These are phyloP conservation scores for Phasia obesa DNA, from an alignment of 2,888 invertebrate species.

Conservation along the genomic window DNA sequence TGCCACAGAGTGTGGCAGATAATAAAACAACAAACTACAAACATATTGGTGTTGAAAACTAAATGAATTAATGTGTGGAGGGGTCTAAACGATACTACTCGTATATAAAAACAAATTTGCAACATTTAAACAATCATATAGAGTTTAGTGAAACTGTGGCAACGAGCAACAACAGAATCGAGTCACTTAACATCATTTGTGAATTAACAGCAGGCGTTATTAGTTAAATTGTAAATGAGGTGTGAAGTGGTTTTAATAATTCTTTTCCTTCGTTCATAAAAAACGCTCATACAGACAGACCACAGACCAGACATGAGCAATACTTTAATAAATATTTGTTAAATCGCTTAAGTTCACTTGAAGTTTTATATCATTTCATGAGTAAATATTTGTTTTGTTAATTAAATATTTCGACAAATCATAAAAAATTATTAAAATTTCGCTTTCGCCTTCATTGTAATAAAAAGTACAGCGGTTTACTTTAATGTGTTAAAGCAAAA, in stretches of 20 bases:
- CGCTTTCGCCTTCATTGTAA: not conserved
- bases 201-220: slow-evolving; percentile 66
- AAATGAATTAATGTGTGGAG: slow-evolving; percentile 9
- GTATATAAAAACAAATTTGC: slow-evolving; percentile 55
- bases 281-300: too few relatives aligned
- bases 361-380: slow-evolving; percentile 6
- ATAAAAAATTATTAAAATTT: slow-evolving; percentile 56
- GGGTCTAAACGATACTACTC: slow-evolving; percentile 13
- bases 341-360: not conserved
- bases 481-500: not conserved
- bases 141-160: slow-evolving; percentile 13
- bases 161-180: not conserved
- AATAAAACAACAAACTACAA: slow-evolving; percentile 44
- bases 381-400: slow-evolving; percentile 56
- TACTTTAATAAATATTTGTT: slow-evolving; percentile 23
- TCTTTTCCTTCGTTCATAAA: slow-evolving; percentile 3
- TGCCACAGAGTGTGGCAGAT: slow-evolving; percentile 60
- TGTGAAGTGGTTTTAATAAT: slow-evolving; percentile 65
- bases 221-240: slow-evolving; percentile 68
- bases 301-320: too few relatives aligned
- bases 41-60: slow-evolving; percentile 65
- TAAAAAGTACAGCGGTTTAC: slow-evolving; percentile 28
- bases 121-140: slow-evolving; percentile 58
- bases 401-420: slow-evolving; percentile 48
- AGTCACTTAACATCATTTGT: slow-evolving; percentile 26